phyloP scores from a whole-genome alignment of 2,888 invertebrate genomes.

The Melikaiella ostensackeni region DNA sequence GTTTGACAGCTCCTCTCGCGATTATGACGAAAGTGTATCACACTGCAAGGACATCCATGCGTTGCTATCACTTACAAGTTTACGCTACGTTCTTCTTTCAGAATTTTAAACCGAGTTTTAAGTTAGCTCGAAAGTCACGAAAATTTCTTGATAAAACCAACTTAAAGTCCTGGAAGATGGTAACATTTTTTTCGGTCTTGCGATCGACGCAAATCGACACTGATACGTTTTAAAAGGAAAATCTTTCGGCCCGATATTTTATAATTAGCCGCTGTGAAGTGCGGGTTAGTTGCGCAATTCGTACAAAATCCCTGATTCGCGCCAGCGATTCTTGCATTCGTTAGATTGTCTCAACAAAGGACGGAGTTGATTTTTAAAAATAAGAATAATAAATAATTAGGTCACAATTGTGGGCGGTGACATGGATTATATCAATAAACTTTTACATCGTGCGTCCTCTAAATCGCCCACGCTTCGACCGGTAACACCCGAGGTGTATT shows the following conservation, averaged over 20 bases:
- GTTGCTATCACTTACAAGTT: neutral
- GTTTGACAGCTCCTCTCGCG: slow-evolving; percentile 22
- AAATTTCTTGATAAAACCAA: neutral
- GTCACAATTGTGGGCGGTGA: neutral
- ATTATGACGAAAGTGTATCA: slow-evolving; percentile 26
- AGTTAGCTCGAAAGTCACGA: neutral
- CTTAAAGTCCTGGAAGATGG: neutral
- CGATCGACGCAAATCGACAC: slow-evolving; percentile 16
- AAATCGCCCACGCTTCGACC: slow-evolving; percentile 48
- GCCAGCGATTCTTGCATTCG: slow-evolving; percentile 40
- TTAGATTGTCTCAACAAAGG: neutral
- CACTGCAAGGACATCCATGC: slow-evolving; percentile 2
- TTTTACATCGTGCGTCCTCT: slow-evolving; percentile 48
- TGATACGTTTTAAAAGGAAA: slow-evolving; percentile 30
- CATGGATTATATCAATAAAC: slow-evolving; percentile 53
- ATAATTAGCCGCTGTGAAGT: slow-evolving; percentile 46
- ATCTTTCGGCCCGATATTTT: slow-evolving; percentile 45
- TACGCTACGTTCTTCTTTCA: neutral
- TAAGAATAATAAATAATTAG: slow-evolving; percentile 24
- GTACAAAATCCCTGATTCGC: slow-evolving; percentile 40
- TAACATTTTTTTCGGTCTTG: slow-evolving; percentile 1
- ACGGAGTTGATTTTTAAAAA: neutral
- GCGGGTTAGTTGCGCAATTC: slow-evolving; percentile 43
- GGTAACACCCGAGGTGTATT: slow-evolving; percentile 41
- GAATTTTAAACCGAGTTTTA: neutral